Conservation (phyloP, 1,140 invertebrate genomes). For the Drosophila murphyi region DNA sequence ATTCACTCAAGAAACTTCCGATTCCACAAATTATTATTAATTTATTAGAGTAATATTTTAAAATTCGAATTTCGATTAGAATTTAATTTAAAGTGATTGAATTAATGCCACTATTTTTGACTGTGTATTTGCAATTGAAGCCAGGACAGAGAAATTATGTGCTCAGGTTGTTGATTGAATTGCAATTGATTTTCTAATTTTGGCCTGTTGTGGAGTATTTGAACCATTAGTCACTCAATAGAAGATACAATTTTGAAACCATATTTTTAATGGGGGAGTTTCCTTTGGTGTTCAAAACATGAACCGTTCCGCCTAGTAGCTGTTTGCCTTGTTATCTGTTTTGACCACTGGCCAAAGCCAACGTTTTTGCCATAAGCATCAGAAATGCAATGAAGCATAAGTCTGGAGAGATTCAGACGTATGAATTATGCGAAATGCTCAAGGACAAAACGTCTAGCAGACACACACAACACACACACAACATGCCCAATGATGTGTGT, state of each 20-base stretch:
- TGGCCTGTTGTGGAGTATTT: not conserved
- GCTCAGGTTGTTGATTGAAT: not conserved
- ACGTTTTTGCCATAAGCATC: conserved; percentile 31
- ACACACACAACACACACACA: conserved; percentile 3
- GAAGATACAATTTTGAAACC: not conserved
- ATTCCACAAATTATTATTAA: too few relatives aligned
- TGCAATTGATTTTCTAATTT: conserved; percentile 29
- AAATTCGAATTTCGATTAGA: too few relatives aligned
- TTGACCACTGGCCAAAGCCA: conserved; percentile 53
- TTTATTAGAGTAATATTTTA: too few relatives aligned
- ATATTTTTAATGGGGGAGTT: conserved; percentile 6
- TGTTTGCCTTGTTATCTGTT: conserved; percentile 60
- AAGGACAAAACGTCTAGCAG: conserved; percentile 64
- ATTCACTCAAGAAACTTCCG: too few relatives aligned
- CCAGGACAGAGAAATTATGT: not conserved
- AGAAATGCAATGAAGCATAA: conserved; percentile 76
- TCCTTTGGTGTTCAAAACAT: not conserved
- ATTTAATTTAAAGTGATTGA: too few relatives aligned
- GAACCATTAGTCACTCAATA: not conserved
- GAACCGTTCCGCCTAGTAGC: not conserved
- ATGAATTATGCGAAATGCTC: conserved; percentile 74
- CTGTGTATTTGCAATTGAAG: too few relatives aligned
- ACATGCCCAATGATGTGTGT: conserved; percentile 56
- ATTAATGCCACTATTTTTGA: too few relatives aligned
- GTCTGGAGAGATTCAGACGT: conserved; percentile 48